Evolutionary conservation across 2,113 vertebrate species (phyloP).

Genomic region (Daboia siamensis): DNA sequence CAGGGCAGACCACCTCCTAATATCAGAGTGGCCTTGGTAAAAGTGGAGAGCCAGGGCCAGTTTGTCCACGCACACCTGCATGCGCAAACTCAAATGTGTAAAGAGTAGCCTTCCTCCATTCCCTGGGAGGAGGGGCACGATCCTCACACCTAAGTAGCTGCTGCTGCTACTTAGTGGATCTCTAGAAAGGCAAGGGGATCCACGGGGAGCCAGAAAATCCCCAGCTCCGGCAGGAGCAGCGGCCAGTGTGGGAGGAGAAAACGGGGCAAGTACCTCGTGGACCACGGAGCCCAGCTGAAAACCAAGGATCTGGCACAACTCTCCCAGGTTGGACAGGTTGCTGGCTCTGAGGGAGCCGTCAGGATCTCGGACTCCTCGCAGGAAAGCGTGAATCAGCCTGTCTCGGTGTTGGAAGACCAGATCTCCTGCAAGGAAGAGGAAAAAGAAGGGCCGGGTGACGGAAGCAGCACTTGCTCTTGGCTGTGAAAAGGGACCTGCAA

Average conservation of each 20-base stretch:
- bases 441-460: neutral
- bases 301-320: slow-evolving; percentile 84
- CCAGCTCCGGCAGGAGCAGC: neutral
- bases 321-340: slow-evolving; percentile 92
- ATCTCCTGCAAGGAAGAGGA: slow-evolving; percentile 73
- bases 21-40: neutral
- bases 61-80: neutral
- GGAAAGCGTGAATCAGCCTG: slow-evolving; percentile 79
- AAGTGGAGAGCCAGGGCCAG: neutral
- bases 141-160: neutral
- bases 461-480: neutral
- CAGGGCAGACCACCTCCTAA: neutral
- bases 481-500: too few species aligned
- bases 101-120: neutral
- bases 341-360: slow-evolving; percentile 82
- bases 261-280: slow-evolving; percentile 79
- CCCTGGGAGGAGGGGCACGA: neutral
- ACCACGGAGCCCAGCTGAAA: slow-evolving; percentile 82
- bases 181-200: neutral
- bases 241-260: neutral
- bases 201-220: too few species aligned
- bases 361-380: slow-evolving; percentile 76
- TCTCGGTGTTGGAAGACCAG: slow-evolving; percentile 81
- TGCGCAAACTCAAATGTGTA: too few species aligned
- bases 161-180: neutral